Evolutionary conservation across 2,888 invertebrate genomes (phyloP).

Genomic region (Idaea straminata): DNA sequence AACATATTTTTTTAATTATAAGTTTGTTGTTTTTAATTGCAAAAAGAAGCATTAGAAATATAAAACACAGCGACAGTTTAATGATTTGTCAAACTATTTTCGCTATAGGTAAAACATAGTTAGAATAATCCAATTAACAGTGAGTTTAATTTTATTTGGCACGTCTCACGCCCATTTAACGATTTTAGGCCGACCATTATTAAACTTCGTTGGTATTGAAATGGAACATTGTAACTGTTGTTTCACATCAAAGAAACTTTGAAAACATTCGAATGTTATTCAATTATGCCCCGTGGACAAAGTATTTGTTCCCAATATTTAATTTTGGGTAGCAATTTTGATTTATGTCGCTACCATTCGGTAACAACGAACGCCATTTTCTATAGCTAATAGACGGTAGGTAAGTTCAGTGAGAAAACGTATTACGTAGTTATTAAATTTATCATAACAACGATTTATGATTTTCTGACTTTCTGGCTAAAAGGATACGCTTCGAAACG

Average conservation of each 20-base stretch:
- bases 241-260: conserved; percentile 1
- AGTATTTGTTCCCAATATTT: not conserved
- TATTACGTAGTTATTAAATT: not conserved
- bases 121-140: not conserved
- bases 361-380: not conserved
- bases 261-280: not conserved
- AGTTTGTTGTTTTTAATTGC: too few species aligned
- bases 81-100: not conserved
- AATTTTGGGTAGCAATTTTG: not conserved
- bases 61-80: too few species aligned
- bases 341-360: not conserved
- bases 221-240: not conserved
- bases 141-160: not conserved
- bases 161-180: not conserved
- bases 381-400: not conserved
- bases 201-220: too few species aligned
- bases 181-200: not conserved
- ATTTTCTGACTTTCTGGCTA: too few species aligned
- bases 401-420: not conserved
- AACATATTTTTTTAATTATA: too few species aligned
- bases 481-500: too few species aligned
- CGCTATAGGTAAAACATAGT: not conserved
- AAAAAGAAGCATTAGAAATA: too few species aligned
- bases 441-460: too few species aligned
- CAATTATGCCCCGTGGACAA: not conserved